Evolutionary conservation across 2,113 vertebrate species (phyloP), one percentile per base, ranked within the genome.

Genomic region (Spilogale gracilis): DNA sequence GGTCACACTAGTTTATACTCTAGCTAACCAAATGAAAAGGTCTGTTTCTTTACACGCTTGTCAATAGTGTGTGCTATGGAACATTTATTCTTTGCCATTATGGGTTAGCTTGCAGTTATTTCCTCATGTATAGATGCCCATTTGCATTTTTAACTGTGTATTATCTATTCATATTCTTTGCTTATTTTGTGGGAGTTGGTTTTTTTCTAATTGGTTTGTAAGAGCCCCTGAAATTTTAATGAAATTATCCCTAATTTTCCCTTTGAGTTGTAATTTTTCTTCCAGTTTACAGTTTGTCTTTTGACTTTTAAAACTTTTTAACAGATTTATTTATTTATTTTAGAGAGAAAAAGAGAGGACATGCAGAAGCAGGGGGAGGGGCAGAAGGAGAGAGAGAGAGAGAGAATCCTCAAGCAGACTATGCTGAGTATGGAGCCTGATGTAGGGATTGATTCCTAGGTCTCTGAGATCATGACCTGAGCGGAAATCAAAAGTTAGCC

Each of bases 261-360:
- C 56, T 43, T 87, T 89, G 71, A 95, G 38, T 21, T 85, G 8
- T 18, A 60, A 32, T 38, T 73, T 79, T 50, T 38, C 13, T 50
- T 20, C 21, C 45, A 82, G n/a, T 69, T 52, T 94, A 52, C 78
- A 86, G 30, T 76, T 82, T 89, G 30, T 67, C 11, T 92, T 96
- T 96, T 67, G 20, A 96, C 58, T 86, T 92, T n/a, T 9, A 67
- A 67, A 67, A 9, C 6, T 27, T 67, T 67, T 32, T 17, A 13
- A 67, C 21, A 67, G 14, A 67, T 7, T 30, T 65, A n/a, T 67
- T 67, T n/a, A 67, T n/a, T 67, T 67, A n/a, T 67, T 67, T n/a
- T 30, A 67, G 5, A 67, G 14, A 67, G 30, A 67, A 32, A n/a
- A 16, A 16, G 32, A 16, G 32, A 17, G 65, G 17, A 14, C 0